Evolutionary conservation across 2,113 vertebrate genomes (phyloP), one percentile per base, ranked within the genome.

Genomic region (Misgurnus mizolepis): DNA sequence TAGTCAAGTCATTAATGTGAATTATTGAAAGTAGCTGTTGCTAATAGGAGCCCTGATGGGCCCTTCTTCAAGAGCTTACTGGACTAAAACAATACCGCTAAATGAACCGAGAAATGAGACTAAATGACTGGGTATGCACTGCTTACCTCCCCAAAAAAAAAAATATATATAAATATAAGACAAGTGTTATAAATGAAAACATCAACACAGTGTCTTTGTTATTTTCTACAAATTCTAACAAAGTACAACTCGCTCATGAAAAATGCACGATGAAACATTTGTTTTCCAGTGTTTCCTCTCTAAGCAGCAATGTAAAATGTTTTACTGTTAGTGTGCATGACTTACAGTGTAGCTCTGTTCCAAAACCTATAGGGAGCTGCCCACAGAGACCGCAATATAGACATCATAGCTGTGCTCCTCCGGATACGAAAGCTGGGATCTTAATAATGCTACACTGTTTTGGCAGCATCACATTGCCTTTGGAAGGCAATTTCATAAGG

Each of bases 11-110:
- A 89, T 88, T 89, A 86, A 88, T 80, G 80, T 80, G 66, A 88
- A 87, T 90, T 81, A 91, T 91, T 91, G 89, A 88, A 87, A 76
- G 75, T 89, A 90, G 90, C 89, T 88, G 85, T 76, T 87, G 50
- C 84, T 89, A 90, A 88, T 88, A 80, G 64, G 79, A 64, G 75
- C 65, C 70, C 66, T 88, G 88, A 87, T 86, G 85, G 69, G 81
- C 88, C 68, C 77, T 80, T 85, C 79, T 79, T 66, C 74, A 45
- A 70, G 72, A 60, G 56, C 53, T 69, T 70, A 74, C 39, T 50
- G 69, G 64, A 75, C 81, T 79, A 55, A 68, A 72, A 50, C 65
- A 79, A 72, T 71, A 75, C 64, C 67, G 79, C 15, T 61, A 74
- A 61, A 71, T 64, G 18, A 61, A 49, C 22, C 9, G 45, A 64